Evolutionary conservation across 2,888 invertebrate genomes (phyloP), one percentile per base, ranked within the genome.

Genomic region (Phyllotreta striolata): DNA sequence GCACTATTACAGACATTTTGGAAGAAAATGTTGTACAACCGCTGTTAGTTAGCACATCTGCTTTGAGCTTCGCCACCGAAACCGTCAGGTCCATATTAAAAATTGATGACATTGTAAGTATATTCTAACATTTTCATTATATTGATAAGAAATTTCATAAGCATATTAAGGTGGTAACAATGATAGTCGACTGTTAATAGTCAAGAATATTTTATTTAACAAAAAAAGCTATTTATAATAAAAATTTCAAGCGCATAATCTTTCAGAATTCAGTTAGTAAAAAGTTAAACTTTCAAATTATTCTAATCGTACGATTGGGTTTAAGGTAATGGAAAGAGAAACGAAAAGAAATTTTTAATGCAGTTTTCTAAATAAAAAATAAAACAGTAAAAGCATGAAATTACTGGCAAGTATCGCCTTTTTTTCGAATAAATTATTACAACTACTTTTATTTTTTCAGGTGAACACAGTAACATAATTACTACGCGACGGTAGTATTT

Each of bases 11-110:
- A 1, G 95, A 98, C 83, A 99, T 99, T 82, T 86, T 95, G 64
- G 95, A 95, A 71, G 98, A 99, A 84, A 93, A 96, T 84, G 98
- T 99, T 63, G 90, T 99, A 64, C 99, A 99, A 83, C 99, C 99
- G 49, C 86, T 99, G 73, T 87, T 98, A 78, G 99, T 99, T 57
- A 95, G 96, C 62, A 90, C 90, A 55, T 96, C 95, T 73, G 96
- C 97, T 54, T 89, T 99, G 72, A 94, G 91, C 60, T 88, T 99
- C 74, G 92, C 99, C 68, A 92, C 98, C 0, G 99, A 99, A 85
- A 98, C 98, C 55, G 95, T 98, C 67, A 89, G 98, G 75, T 95
- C 96, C 75, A 98, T 99, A 83, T 87, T 99, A 79, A 99, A 99
- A 86, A 99, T 99, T 77, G 99, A 99, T 83, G 99, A 99, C 83